Evolutionary conservation across 2,888 invertebrate species (phyloP), one percentile per base, ranked within the genome.

Genomic region (Plusia festucae): DNA sequence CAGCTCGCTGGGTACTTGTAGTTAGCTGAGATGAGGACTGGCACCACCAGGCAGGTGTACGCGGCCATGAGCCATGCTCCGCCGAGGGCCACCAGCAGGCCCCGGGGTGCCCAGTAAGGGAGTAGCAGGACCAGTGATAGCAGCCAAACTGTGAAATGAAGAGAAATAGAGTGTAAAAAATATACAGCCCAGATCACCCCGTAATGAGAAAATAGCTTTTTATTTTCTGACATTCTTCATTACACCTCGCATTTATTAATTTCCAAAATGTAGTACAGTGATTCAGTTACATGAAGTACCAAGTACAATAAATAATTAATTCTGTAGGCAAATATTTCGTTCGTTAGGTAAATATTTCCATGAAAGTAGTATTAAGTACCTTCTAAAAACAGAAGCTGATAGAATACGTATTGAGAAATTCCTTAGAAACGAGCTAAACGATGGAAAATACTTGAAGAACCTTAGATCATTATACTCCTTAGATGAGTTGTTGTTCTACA

Each of bases 21-120:
- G 91, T 97, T 97, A 62, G 96, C 97, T 0, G 97, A 96, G 64
- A 97, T 96, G 59, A 97, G 94, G 46, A 97, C 94, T 0, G 97
- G 97, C 16, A 97, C 90, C 53, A 97, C 96, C 18, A 97, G 90
- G 81, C 96, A 96, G 2, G 97, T 96, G 87, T 97, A 97, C 1
- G 96, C 96, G 0, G 96, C 96, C 89, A 96, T 93, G 82, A 96
- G 93, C 93, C 95, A 95, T 66, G 96, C 96, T 6, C 96, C 93
- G 55, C 96, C 96, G 1, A 95, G 85, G 71, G 97, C 97, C 53
- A 97, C 95, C 68, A 97, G 88, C 52, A 97, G 85, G 1, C 97
- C 96, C 27, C 95, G 92, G 2, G 96, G 96, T 1, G 95, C 95
- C 90, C 97, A 96, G 84, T 93, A 95, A 0, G 97, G 97, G 61